phyloP scores from a whole-genome alignment of 1,140 invertebrate genomes.

The Acromyrmex echinatior region DNA sequence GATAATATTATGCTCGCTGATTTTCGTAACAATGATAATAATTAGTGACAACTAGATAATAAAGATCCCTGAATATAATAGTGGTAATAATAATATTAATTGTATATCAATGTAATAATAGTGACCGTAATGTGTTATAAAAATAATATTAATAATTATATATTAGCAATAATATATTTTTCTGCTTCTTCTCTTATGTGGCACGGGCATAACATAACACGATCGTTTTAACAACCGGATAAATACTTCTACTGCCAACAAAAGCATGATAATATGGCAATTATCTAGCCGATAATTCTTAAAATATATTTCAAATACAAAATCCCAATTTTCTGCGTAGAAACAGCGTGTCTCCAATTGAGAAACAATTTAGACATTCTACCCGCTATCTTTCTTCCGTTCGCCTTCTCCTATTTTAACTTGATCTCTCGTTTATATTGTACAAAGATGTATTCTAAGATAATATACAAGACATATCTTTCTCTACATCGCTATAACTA shows the following conservation, averaged over 20 bases:
- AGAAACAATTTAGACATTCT: constrained; percentile 70
- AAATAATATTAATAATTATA: constrained; percentile 65
- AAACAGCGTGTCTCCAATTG: constrained; percentile 49
- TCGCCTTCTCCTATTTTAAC: constrained; percentile 50
- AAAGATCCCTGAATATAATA: constrained; percentile 82
- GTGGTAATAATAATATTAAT: constrained; percentile 42
- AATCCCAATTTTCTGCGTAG: constrained; percentile 9
- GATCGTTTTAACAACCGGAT: constrained; percentile 70
- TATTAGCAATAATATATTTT: constrained; percentile 73
- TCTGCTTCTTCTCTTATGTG: constrained; percentile 75
- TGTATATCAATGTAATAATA: constrained; percentile 27
- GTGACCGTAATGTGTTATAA: constrained; percentile 26
- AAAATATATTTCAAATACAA: constrained; percentile 57
- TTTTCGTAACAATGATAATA: constrained; percentile 77
- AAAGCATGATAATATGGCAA: constrained; percentile 57
- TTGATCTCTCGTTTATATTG: constrained; percentile 66
- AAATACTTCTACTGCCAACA: constrained; percentile 36
- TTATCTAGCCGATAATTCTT: constrained; percentile 58
- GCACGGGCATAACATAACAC: constrained; percentile 73
- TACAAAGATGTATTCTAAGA: constrained; percentile 70
- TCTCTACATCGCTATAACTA: constrained; percentile 65
- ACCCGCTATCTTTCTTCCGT: constrained; percentile 46
- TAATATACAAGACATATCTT: constrained; percentile 68
- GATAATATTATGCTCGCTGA: constrained; percentile 69
- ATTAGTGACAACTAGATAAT: constrained; percentile 82